Base-by-base conservation (phyloP, 2,888 invertebrate species). In the Oxystoma pomonae region DNA sequence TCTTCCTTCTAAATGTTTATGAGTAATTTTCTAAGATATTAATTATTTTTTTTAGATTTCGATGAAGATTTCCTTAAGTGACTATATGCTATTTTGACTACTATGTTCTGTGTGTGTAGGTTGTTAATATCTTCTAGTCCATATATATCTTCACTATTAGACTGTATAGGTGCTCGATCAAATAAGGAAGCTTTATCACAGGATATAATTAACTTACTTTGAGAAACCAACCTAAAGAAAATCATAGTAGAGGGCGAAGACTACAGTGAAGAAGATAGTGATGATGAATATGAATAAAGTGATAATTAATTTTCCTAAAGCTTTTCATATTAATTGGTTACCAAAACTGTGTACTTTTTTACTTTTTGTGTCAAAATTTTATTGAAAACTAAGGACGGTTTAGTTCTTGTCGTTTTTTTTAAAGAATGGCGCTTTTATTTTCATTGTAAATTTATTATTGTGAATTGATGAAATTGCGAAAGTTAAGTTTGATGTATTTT, bases 151-250 rank as follows among this genome's bases (percentile, higher is more conserved):
- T 60, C 60, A 16, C 57, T 63, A 35, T 60, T 51, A 50, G 17
- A 60, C 19, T 60, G 60, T 60, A 19, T 63, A 56, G 60, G 57
- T 63, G 57, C 55, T 51, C 57, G 63, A 50, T 59, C 63, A n/a
- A 63, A 60, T 55, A 63, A 63, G 22, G 63, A 60, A 55, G 55
- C 63, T 16, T 21, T 63, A 20, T 60, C 20, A 16, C 17, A 60
- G 50, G 60, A 60, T 16, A 57, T 60, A 12, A 20, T 60, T n/a
- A 60, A 63, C 49, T 63, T 63, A 20, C 62, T 59, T 21, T 20
- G 59, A 55, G 7, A 62, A 21, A 22, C 59, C 21, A 16, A 62
- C 12, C 59, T 62, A 62, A 35, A 3, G 12, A 35, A 35, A 7
- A 35, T 12, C 12, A 35, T 35, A 7, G 35, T 12, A 35, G 35